A percentile compares a stretch with the other conserved stretches of the same genome.
Conservation (phyloP, 2,888 invertebrate species). For the Ashinkailepas kermadecensis region DNA sequence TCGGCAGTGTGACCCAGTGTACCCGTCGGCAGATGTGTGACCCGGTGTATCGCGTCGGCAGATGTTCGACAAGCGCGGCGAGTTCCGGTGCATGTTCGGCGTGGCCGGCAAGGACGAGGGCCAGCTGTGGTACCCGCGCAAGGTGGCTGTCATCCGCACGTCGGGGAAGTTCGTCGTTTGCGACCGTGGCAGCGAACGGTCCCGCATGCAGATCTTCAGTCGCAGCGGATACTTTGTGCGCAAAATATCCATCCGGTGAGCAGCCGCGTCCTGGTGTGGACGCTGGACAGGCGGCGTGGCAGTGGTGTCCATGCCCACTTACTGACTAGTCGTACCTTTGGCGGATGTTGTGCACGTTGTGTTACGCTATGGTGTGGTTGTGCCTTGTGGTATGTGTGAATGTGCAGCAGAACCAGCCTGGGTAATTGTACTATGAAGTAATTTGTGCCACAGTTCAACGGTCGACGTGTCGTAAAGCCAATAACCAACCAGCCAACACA, state of each 20-base stretch:
- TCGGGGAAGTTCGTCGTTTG: constrained; percentile 86
- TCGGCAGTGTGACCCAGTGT: too few species aligned
- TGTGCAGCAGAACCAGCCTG: too few species aligned
- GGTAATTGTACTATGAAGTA: too few species aligned
- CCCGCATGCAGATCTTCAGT: constrained; percentile 95
- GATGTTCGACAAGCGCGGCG: constrained; percentile 90
- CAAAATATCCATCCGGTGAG: constrained; percentile 71
- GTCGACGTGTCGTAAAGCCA: too few species aligned
- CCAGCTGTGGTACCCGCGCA: constrained; percentile 93
- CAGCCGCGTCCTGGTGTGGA: not conserved
- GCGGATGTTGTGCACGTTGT: too few species aligned
- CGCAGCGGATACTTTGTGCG: constrained; percentile 91
- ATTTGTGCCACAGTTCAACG: too few species aligned
- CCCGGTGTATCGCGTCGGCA: constrained; percentile 39
- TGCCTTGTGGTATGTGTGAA: too few species aligned
- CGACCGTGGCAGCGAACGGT: constrained; percentile 91
- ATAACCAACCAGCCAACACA: too few species aligned
- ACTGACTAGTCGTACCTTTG: too few species aligned
- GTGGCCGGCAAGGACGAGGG: constrained; percentile 92
- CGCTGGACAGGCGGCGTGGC: too few species aligned
- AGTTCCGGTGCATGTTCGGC: constrained; percentile 89
- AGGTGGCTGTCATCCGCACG: constrained; percentile 82
- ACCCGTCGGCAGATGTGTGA: not conserved
- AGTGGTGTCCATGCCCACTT: too few species aligned
- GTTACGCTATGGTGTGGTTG: too few species aligned